Evolutionary conservation across 2,113 vertebrate genomes (phyloP), one percentile per base, ranked within the genome.

Genomic region (Aramus guarauna): DNA sequence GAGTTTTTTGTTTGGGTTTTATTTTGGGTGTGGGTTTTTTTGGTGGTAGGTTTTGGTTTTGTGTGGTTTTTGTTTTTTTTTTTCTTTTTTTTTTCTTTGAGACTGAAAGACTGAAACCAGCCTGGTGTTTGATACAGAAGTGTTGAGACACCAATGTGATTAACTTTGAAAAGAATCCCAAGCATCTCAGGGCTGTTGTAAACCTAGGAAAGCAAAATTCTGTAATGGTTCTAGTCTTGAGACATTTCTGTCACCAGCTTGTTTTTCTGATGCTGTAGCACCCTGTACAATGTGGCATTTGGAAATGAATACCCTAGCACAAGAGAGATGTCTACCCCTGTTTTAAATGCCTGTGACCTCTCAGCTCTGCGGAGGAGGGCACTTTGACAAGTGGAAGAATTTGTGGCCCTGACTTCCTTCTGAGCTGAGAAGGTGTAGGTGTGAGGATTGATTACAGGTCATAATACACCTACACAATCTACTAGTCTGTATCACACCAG

Each of bases 111-210:
- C 84, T 93, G 79, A 98, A 98, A 96, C 55, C 97, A 98, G 37
- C 94, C 97, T 98, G 97, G 96, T 98, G 97, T 96, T 95, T 11
- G 58, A 95, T 97, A 93, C 68, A 13, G 9, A 60, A 84, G 29
- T 53, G 34, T 41, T 85, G 59, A 56, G 75, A 83, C 36, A 37
- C 21, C 80, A 76, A 43, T 43, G 80, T 52, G 43, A 58, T 76
- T 60, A 89, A 53, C 14, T 39, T 69, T 9, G 34, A 53, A 83
- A 82, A 59, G 39, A 78, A 68, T 94, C 72, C 60, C 16, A 32
- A 66, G 3, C 53, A 32, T 41, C 8, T 48, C 58, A 20, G 2
- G 6, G 9, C 24, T 60, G 8, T 39, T 88, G 6, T 39, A 88
- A 83, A 69, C 56, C 21, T 10, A 47, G 30, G 9, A 78, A 23